Conservation (phyloP, 2,888 invertebrate species). For the Coremacera marginata region DNA sequence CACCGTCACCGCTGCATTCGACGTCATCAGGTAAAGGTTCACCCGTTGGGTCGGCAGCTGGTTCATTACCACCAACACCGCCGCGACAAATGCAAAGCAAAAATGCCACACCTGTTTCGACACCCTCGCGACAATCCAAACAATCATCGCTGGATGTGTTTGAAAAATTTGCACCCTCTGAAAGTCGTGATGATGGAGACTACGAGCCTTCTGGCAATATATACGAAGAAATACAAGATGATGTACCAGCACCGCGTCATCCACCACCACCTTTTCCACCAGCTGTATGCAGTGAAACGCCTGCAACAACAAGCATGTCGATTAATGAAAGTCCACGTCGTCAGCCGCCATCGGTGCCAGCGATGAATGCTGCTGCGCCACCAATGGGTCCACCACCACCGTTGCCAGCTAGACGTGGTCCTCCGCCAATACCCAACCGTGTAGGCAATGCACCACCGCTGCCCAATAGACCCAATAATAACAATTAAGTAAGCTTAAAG, state of each 20-base stretch:
- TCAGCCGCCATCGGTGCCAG: conserved; percentile 41
- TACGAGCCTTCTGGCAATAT: conserved; percentile 63
- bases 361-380: conserved; percentile 61
- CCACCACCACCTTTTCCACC: conserved; percentile 75
- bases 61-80: conserved; percentile 58
- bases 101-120: conserved; percentile 59
- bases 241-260: conserved; percentile 71
- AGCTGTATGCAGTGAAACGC: conserved; percentile 66
- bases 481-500: conserved; percentile 55
- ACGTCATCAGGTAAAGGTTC: conserved; percentile 61
- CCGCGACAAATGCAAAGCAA: conserved; percentile 61
- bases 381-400: conserved; percentile 74
- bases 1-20: conserved; percentile 51
- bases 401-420: conserved; percentile 71
- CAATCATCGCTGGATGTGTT: conserved; percentile 55
- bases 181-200: conserved; percentile 41
- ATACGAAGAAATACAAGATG: conserved; percentile 74
- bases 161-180: conserved; percentile 37
- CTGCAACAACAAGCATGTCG: conserved; percentile 40
- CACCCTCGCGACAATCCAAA: conserved; percentile 59
- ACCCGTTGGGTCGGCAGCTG: conserved; percentile 49
- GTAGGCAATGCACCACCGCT: conserved; percentile 67
- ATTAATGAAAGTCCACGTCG: conserved; percentile 43
- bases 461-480: conserved; percentile 63
- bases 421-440: conserved; percentile 68